Evolutionary conservation across 2,888 invertebrate species (phyloP), one percentile per base, ranked within the genome.

Genomic region (Leuctra nigra): DNA sequence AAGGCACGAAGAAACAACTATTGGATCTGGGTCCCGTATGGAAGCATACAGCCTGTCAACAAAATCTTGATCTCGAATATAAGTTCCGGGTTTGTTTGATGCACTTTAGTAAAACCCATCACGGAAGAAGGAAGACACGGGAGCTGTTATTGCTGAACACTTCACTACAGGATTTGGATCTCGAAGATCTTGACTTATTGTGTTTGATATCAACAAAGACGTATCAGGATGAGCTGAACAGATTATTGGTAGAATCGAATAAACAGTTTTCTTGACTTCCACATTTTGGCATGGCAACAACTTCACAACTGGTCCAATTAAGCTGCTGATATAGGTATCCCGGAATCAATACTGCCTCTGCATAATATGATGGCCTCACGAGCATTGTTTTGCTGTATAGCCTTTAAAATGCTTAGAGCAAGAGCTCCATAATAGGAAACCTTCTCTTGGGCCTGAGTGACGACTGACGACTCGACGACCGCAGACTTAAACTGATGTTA

Each of bases 131-230:
- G 62, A 20, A 4, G 50, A 36, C 2, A 59, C 57, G 2, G 61
- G 20, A 6, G 59, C 46, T 18, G 57, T 47, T 13, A 63, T 44
- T 14, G 59, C 61, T 22, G 62, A 24, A 59, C 59, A 57, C 46
- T 61, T 62, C 1, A 63, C 57, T 1, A 41, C 20, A 24, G 63
- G 63, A 53, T 63, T 63, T 4, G 60, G 61, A 55, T 63, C 63
- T 25, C 46, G 54, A 14, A 57, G 56, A 47, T 63, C 63, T 48
- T 58, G 55, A 4, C 58, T 35, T 9, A 63, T 55, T n/a, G 58
- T 59, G 36, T 63, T 63, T 1, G 56, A 59, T 39, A 57, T 59
- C 22, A 63, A 53, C 7, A 63, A 33, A 24, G 61, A 58, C 22
- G 59, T 41, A 33, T 61, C 61, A 14, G 61, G 61, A 47, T 59